A percentile compares a stretch with the other conserved stretches of the same genome.
phyloP scores from a whole-genome alignment of 2,113 vertebrate genomes.

The Strix uralensis region DNA sequence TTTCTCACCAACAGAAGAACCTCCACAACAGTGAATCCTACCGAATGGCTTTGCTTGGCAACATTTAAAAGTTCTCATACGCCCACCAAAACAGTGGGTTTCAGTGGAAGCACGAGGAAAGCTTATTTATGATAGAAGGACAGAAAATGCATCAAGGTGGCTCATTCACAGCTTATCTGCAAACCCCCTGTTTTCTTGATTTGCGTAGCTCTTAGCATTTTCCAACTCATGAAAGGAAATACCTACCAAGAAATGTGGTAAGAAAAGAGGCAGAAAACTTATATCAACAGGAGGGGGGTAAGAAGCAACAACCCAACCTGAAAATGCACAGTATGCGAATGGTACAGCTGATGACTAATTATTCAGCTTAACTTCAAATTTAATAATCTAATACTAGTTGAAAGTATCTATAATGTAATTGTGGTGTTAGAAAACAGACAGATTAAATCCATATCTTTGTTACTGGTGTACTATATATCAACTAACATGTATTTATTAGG shows the following conservation, averaged over 20 bases:
- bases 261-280: neutral
- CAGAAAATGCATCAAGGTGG: neutral
- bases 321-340: neutral
- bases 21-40: neutral
- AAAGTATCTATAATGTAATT: neutral
- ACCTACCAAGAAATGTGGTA: neutral
- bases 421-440: neutral
- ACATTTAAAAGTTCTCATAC: neutral
- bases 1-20: neutral
- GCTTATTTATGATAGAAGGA: neutral
- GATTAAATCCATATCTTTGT: neutral
- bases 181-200: neutral
- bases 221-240: neutral
- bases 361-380: neutral
- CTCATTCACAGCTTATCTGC: neutral
- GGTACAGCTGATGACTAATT: neutral
- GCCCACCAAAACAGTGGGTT: neutral
- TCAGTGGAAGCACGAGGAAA: neutral
- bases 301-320: neutral
- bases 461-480: neutral
- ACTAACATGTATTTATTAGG: neutral
- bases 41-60: neutral
- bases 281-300: neutral
- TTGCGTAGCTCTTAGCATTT: neutral
- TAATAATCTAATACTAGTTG: neutral